These are phyloP conservation scores for Coptodon rendalli DNA, from an alignment of 2,113 vertebrate species.

Conservation along the genomic window DNA sequence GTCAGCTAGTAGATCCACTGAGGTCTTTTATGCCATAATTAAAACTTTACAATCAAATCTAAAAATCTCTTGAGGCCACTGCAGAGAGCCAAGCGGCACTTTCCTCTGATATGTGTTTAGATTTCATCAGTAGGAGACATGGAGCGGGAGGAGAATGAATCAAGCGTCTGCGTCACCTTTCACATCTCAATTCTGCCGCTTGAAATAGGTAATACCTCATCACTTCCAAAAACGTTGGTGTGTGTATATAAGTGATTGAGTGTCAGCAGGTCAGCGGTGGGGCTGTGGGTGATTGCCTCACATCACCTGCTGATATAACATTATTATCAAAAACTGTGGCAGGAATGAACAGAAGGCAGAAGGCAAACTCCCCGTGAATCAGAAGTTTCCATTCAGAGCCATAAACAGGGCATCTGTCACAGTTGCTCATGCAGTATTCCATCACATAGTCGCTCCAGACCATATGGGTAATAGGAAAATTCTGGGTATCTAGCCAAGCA, in stretches of 20 bases:
- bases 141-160: not conserved
- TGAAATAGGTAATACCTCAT: not conserved
- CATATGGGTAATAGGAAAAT: constrained; percentile 10
- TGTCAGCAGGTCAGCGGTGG: not conserved
- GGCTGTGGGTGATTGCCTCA: constrained; percentile 9
- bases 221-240: not conserved
- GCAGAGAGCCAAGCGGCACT: not conserved
- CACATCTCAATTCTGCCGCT: not conserved
- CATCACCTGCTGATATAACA: constrained; percentile 23
- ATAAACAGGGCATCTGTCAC: constrained; percentile 33
- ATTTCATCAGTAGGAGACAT: not conserved
- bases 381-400: not conserved
- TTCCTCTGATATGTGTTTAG: not conserved
- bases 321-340: not conserved
- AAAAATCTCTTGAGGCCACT: constrained; percentile 12
- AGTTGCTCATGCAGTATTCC: not conserved
- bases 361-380: constrained; percentile 3
- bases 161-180: not conserved
- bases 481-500: not conserved
- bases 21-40: constrained; percentile 42
- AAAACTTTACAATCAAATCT: constrained; percentile 42
- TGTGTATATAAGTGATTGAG: not conserved
- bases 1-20: not conserved
- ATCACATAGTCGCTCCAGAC: not conserved
- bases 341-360: constrained; percentile 17